These are phyloP conservation scores for Zosterops borbonicus DNA, from an alignment of 2,113 vertebrate species.

Conservation along the genomic window DNA sequence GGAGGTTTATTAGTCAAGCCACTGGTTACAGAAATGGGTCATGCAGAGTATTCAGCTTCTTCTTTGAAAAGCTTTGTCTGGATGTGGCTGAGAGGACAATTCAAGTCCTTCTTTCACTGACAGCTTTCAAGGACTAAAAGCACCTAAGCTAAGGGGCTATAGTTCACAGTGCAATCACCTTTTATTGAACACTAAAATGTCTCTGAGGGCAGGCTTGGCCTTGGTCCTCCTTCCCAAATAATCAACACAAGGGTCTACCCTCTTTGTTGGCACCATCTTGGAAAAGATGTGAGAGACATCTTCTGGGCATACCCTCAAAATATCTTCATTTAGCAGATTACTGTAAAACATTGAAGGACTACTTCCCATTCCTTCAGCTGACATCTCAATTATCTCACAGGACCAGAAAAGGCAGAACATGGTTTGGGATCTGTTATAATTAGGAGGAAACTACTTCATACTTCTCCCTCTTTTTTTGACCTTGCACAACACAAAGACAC, in stretches of 20 bases:
- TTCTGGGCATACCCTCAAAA: neutral
- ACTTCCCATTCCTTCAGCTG: neutral
- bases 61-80: neutral
- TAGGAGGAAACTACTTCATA: neutral
- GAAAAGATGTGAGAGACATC: neutral
- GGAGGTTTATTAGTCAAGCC: neutral
- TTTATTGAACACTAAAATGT: neutral
- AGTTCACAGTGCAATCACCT: neutral
- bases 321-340: neutral
- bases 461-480: neutral
- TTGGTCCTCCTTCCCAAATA: neutral
- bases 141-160: neutral
- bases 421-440: conserved; percentile 11
- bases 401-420: conserved; percentile 20
- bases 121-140: neutral
- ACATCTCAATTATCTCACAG: conserved; percentile 52
- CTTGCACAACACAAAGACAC: conserved; percentile 74
- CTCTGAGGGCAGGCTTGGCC: neutral
- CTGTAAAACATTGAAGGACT: neutral
- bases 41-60: neutral
- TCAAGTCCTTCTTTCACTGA: neutral
- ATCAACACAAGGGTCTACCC: neutral
- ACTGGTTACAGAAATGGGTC: neutral
- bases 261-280: neutral
- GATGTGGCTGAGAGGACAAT: neutral